These are phyloP conservation scores for Imbricaverruca yamaguchii DNA, from an alignment of 2,888 invertebrate genomes.

Conservation along the genomic window DNA sequence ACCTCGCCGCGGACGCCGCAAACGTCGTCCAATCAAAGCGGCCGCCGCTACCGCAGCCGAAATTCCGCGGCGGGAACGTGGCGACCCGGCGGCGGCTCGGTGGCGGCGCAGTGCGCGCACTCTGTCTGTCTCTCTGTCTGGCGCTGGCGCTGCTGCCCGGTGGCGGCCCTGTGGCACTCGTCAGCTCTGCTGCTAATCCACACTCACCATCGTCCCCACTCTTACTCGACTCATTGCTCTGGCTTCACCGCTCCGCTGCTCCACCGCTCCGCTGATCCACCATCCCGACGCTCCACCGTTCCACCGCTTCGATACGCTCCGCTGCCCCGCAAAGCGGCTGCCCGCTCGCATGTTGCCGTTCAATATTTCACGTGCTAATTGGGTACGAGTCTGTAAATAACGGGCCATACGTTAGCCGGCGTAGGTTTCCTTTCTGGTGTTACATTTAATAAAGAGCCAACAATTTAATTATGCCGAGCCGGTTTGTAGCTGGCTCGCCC, in stretches of 20 bases:
- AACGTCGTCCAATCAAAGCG: not conserved
- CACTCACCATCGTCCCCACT: too few relatives aligned
- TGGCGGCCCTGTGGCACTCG: too few relatives aligned
- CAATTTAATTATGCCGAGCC: conserved; percentile 13
- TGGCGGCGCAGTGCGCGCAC: too few relatives aligned
- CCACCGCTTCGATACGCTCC: too few relatives aligned
- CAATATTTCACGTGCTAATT: conserved; percentile 16
- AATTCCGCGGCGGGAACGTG: not conserved
- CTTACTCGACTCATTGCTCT: too few relatives aligned
- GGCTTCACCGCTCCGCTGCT: not conserved
- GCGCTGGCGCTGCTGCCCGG: too few relatives aligned
- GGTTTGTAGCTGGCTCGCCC: not conserved
- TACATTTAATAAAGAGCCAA: conserved; percentile 21
- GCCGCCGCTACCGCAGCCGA: not conserved
- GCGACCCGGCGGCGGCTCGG: too few relatives aligned
- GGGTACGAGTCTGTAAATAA: conserved; percentile 16
- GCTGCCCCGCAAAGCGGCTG: too few relatives aligned
- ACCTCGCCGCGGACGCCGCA: not conserved
- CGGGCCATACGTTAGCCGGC: conserved; percentile 2
- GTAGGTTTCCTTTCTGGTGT: conserved; percentile 15
- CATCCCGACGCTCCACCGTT: too few relatives aligned
- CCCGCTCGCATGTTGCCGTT: not conserved
- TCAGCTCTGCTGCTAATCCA: too few relatives aligned
- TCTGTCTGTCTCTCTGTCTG: too few relatives aligned
- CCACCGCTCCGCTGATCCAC: too few relatives aligned